Evolutionary conservation across 1,140 invertebrate genomes (phyloP).

Genomic region (Acromyrmex charruanus): DNA sequence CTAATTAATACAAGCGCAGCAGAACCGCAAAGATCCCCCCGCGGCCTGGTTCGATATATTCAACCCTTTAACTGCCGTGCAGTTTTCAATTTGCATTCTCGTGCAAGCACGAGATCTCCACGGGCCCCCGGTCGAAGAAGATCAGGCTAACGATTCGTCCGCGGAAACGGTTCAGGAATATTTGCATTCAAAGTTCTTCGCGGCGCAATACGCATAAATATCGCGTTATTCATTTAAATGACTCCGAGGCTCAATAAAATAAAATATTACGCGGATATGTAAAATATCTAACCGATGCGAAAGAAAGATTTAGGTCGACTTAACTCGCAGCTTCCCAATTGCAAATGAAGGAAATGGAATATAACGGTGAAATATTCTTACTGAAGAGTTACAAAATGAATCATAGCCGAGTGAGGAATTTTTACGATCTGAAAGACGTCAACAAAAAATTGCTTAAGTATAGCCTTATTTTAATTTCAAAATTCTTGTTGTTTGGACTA

Average conservation of each 20-base stretch:
- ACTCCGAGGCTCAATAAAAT: slow-evolving; percentile 43
- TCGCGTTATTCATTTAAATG: slow-evolving; percentile 46
- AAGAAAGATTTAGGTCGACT: slow-evolving; percentile 57
- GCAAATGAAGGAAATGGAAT: slow-evolving; percentile 53
- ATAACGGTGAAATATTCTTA: slow-evolving; percentile 49
- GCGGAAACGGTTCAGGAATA: slow-evolving; percentile 25
- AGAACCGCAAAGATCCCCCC: not conserved
- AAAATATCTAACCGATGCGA: slow-evolving; percentile 46
- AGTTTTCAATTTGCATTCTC: slow-evolving; percentile 20
- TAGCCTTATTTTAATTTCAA: slow-evolving; percentile 34
- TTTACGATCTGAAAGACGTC: slow-evolving; percentile 15
- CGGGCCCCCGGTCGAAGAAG: not conserved
- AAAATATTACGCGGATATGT: slow-evolving; percentile 61
- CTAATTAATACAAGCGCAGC: slow-evolving; percentile 31
- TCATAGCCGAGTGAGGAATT: not conserved
- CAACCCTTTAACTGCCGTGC: not conserved
- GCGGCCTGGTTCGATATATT: not conserved
- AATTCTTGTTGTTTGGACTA: slow-evolving; percentile 5
- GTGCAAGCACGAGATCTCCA: not conserved
- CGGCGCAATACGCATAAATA: slow-evolving; percentile 57
- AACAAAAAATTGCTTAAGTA: not conserved
- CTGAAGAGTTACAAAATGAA: slow-evolving; percentile 35
- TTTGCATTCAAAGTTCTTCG: slow-evolving; percentile 45
- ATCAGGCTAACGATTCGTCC: slow-evolving; percentile 9
- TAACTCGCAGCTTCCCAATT: slow-evolving; percentile 40